Evolutionary conservation across 2,113 vertebrate genomes (phyloP).

Genomic region (Takifugu flavidus): DNA sequence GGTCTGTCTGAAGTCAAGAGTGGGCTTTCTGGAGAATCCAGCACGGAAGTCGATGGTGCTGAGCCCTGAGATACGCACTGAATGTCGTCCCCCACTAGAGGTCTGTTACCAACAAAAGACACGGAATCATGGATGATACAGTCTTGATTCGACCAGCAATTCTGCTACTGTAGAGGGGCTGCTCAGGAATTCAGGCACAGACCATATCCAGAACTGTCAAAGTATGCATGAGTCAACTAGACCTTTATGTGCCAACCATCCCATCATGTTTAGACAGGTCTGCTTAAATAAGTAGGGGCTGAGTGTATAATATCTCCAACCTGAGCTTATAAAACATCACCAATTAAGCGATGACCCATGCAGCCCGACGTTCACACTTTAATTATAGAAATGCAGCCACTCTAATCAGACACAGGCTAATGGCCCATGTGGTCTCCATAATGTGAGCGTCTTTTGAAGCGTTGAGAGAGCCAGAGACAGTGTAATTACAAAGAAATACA

Average conservation of each 20-base stretch:
- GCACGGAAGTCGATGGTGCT: constrained; percentile 95
- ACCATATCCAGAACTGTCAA: constrained; percentile 6
- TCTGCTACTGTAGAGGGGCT: too few relatives aligned
- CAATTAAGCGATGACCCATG: constrained; percentile 38
- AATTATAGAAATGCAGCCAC: constrained; percentile 49
- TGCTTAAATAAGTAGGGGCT: constrained; percentile 18
- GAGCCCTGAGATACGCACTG: constrained; percentile 91
- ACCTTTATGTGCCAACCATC: constrained; percentile 30
- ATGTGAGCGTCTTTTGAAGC: constrained; percentile 54
- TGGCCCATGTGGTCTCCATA: constrained; percentile 31
- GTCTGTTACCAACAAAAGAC: constrained; percentile 73
- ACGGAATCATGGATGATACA: neutral
- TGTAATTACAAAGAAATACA: constrained; percentile 65
- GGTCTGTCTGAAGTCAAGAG: constrained; percentile 88
- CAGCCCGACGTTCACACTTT: constrained; percentile 42
- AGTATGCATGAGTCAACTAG: constrained; percentile 3
- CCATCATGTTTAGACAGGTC: constrained; percentile 43
- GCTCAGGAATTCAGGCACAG: too few relatives aligned
- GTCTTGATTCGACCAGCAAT: neutral
- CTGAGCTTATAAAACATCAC: constrained; percentile 43
- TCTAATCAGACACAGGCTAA: constrained; percentile 55
- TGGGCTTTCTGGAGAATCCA: constrained; percentile 89
- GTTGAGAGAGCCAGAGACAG: constrained; percentile 42
- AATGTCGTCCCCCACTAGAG: constrained; percentile 90
- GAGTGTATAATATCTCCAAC: constrained; percentile 26